A percentile compares a stretch with the other conserved stretches of the same genome.
These are phyloP conservation scores for Druceiella hillmani DNA, from an alignment of 2,888 invertebrate species.

Conservation along the genomic window DNA sequence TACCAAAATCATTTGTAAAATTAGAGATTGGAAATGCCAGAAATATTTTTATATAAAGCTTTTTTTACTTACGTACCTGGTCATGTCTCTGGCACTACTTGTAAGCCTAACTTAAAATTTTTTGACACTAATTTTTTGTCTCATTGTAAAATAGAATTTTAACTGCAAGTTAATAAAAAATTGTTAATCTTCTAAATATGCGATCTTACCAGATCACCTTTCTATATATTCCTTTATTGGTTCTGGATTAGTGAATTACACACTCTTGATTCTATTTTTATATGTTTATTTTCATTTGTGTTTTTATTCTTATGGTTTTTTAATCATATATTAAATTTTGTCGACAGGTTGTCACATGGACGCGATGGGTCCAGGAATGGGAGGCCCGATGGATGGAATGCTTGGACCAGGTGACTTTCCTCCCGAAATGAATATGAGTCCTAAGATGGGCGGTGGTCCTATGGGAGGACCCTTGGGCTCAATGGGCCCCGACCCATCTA, in stretches of 20 bases:
- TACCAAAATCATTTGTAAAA: too few relatives aligned
- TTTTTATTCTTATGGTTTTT: neutral
- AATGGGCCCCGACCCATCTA: slow-evolving; percentile 51
- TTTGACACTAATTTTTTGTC: too few relatives aligned
- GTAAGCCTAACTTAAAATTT: too few relatives aligned
- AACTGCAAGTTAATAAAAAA: too few relatives aligned
- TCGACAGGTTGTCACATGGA: slow-evolving; percentile 48
- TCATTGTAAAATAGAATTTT: too few relatives aligned
- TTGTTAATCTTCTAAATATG: too few relatives aligned
- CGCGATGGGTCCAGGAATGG: slow-evolving; percentile 48
- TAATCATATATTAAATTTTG: slow-evolving; percentile 3
- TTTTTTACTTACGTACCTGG: too few relatives aligned
- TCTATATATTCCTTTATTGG: neutral
- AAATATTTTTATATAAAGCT: too few relatives aligned
- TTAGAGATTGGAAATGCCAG: too few relatives aligned
- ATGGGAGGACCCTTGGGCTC: slow-evolving; percentile 50
- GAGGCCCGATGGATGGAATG: slow-evolving; percentile 49
- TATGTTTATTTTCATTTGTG: neutral
- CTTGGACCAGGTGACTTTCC: slow-evolving; percentile 50
- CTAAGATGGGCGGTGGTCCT: slow-evolving; percentile 57
- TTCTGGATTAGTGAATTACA: neutral
- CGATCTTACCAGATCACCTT: too few relatives aligned
- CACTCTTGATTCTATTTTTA: neutral
- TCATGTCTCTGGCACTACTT: too few relatives aligned
- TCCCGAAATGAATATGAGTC: slow-evolving; percentile 55